Evolutionary conservation across 2,113 vertebrate species (phyloP).

Genomic region (Globicephala melas): DNA sequence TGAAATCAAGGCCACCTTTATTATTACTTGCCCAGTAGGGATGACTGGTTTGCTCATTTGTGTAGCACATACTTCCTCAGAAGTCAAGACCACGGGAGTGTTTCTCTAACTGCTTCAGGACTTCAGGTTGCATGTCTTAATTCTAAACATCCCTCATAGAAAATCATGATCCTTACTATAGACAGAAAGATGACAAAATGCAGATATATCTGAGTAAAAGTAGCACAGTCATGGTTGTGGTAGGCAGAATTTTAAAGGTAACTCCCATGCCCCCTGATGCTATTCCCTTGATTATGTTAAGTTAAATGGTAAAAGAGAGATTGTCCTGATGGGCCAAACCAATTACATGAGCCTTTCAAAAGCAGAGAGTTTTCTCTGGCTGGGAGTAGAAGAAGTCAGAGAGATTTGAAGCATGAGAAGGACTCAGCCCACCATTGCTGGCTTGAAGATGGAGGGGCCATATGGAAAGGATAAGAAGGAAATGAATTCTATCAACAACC

Average conservation of each 20-base stretch:
- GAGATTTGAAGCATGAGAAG: not conserved
- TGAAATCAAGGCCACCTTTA: not conserved
- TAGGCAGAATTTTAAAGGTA: not conserved
- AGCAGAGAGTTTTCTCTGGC: not conserved
- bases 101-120: conserved; percentile 37
- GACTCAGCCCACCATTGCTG: not conserved
- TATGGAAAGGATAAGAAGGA: not conserved
- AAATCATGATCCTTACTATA: not conserved
- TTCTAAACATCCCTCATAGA: not conserved
- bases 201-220: not conserved
- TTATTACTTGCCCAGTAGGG: not conserved
- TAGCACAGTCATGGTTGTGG: not conserved
- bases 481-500: not conserved
- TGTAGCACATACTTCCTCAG: not conserved
- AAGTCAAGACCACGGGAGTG: not conserved
- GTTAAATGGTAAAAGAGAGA: not conserved
- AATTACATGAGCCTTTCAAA: not conserved
- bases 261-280: not conserved
- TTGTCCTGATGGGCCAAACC: not conserved
- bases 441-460: not conserved
- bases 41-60: conserved; percentile 14
- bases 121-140: not conserved
- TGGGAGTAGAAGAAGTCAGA: not conserved
- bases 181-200: not conserved
- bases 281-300: not conserved